phyloP scores from a whole-genome alignment of 2,888 invertebrate genomes.

The Disparrhopalites patrizii region DNA sequence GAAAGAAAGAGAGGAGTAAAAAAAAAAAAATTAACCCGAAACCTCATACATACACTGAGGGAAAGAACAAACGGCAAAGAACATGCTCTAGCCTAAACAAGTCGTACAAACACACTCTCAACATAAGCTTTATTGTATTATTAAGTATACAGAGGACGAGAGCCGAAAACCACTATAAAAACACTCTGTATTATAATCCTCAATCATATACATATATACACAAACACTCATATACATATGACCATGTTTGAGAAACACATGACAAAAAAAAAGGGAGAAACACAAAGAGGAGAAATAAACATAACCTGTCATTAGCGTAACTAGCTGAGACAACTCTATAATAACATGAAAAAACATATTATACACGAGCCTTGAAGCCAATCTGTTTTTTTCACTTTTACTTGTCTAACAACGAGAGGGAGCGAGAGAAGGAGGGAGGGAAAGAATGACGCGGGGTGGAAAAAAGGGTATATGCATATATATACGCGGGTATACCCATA shows the following conservation, averaged over 20 bases:
- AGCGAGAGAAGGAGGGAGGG: not conserved
- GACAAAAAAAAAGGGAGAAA: slow-evolving; percentile 10
- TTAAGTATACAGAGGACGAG: not conserved
- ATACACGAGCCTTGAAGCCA: slow-evolving; percentile 31
- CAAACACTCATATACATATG: no score
- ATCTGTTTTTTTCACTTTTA: slow-evolving; percentile 26
- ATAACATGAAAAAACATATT: slow-evolving; percentile 26
- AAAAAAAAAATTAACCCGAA: slow-evolving; percentile 18
- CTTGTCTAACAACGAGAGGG: not conserved
- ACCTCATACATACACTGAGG: slow-evolving; percentile 12
- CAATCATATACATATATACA: not conserved
- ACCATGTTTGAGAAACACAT: slow-evolving; percentile 1
- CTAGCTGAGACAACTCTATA: slow-evolving; percentile 29
- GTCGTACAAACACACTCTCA: slow-evolving; percentile 11
- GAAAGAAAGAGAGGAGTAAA: slow-evolving; percentile 6
- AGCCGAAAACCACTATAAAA: not conserved
- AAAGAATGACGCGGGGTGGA: not conserved
- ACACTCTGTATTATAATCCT: not conserved
- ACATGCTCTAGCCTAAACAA: not conserved
- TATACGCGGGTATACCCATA: no score
- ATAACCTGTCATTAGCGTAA: slow-evolving; percentile 30
- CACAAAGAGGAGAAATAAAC: slow-evolving; percentile 25
- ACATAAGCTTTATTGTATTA: not conserved
- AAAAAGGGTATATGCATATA: no score
- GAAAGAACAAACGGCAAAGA: not conserved